Percentiles rank a stretch among this genome's conserved stretches.
Conservation (phyloP, 2,113 vertebrate genomes). For the Alectura lathami region DNA sequence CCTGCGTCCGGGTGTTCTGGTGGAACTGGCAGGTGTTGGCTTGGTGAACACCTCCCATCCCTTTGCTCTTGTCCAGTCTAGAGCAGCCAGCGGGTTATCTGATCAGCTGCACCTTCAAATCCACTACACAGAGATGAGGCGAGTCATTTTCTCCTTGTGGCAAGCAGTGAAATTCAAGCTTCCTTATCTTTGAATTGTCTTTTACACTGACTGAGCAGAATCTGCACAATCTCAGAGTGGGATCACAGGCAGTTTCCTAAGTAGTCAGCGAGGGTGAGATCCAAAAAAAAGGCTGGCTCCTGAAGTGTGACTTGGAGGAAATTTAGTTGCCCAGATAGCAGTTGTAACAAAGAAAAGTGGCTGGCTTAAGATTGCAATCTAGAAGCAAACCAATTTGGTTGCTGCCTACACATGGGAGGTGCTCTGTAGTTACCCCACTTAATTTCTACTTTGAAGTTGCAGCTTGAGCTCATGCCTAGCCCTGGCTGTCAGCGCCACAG, state of each 20-base stretch:
- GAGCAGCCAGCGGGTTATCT: not conserved
- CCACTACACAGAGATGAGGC: not conserved
- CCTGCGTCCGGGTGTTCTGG: not conserved
- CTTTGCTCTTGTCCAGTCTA: not conserved
- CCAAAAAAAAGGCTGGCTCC: not conserved
- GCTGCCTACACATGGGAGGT: conserved; percentile 30
- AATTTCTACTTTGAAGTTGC: conserved; percentile 19
- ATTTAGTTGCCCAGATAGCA: not conserved
- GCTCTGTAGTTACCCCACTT: not conserved
- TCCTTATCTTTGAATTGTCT: not conserved
- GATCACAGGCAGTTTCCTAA: not conserved
- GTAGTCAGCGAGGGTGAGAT: not conserved
- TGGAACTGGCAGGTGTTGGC: not conserved
- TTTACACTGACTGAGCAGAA: not conserved
- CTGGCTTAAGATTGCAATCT: not conserved
- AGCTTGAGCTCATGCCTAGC: not conserved
- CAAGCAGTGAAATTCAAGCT: not conserved
- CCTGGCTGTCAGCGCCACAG: not conserved
- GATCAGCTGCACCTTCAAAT: not conserved
- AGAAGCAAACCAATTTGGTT: not conserved
- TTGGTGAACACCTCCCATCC: not conserved
- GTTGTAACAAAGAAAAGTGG: not conserved
- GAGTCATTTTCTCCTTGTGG: not conserved
- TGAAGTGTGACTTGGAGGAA: not conserved
- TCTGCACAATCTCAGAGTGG: not conserved